Evolutionary conservation across 2,797 vertebrate genomes (phyloP).

Genomic region (Micropoecilia bifurca): DNA sequence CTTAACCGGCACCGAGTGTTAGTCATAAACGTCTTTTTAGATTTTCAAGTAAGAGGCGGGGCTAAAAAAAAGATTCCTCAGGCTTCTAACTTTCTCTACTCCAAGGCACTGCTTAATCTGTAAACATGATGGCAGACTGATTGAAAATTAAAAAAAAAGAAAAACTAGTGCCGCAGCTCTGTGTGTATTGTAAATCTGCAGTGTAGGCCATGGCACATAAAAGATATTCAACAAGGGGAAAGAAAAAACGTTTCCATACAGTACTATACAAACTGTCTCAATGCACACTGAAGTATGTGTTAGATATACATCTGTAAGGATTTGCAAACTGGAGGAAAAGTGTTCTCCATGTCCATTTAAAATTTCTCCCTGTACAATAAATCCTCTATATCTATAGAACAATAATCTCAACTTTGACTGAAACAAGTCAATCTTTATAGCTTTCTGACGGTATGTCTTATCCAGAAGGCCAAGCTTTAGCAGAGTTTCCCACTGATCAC

Average conservation of each 20-base stretch:
- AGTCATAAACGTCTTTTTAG: constrained; percentile 34
- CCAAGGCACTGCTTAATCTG: constrained; percentile 85
- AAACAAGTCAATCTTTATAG: constrained; percentile 21
- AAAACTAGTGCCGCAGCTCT: constrained; percentile 51
- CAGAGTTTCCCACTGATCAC: constrained; percentile 29
- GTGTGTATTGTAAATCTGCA: constrained; percentile 45
- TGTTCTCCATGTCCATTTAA: constrained; percentile 53
- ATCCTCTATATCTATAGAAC: constrained; percentile 39
- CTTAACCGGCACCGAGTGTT: constrained; percentile 74
- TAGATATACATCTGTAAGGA: constrained; percentile 30
- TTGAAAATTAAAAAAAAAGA: constrained; percentile 56
- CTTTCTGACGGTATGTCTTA: constrained; percentile 21
- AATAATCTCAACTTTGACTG: constrained; percentile 42
- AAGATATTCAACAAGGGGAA: constrained; percentile 52
- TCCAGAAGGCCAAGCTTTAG: constrained; percentile 14
- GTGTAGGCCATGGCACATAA: constrained; percentile 62
- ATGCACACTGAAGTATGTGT: constrained; percentile 60
- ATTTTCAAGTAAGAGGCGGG: constrained; percentile 53
- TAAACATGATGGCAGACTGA: constrained; percentile 80
- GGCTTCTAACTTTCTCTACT: constrained; percentile 60
- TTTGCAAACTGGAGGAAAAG: constrained; percentile 45
- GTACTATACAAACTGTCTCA: constrained; percentile 52
- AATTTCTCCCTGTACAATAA: constrained; percentile 44
- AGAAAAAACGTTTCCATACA: constrained; percentile 57
- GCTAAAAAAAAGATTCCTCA: constrained; percentile 40